Evolutionary conservation across 2,888 invertebrate genomes (phyloP), one percentile per base, ranked within the genome.

Genomic region (Xylocampa areola): DNA sequence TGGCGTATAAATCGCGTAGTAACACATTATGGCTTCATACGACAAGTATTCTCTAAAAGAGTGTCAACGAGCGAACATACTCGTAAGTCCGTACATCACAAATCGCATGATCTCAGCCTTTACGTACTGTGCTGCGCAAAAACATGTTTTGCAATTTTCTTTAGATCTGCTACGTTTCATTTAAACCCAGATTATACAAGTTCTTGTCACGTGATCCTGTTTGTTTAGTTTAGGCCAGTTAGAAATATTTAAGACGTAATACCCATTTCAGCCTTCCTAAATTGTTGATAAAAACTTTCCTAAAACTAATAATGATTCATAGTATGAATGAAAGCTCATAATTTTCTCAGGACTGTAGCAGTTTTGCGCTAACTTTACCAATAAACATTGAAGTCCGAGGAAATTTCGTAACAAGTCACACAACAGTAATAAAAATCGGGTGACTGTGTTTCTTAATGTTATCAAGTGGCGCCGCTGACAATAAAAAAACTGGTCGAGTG

Each of bases 391-490:
- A 43, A 61, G 36, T 61, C 43, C 41, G 27, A 27, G 16, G 17
- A 64, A 50, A 58, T 57, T 54, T 49, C 19, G 50, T 50, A 47
- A 63, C 53, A 54, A 53, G 4, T 36, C 30, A 52, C 55, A 60
- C 51, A 68, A 62, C 69, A 65, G 59, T 53, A 55, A 64, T 61
- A 72, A 68, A 59, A 53, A 69, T 60, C 17, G 29, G 41, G 21
- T 51, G 65, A 57, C 60, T 40, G 60, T 69, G 68, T 79, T 77
- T 72, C 63, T 72, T 64, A 66, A 75, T 73, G 66, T 77, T 79
- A 81, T 79, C 75, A 76, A 79, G 76, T 82, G 86, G 85, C 87
- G 85, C 84, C 82, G 73, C 55, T 50, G 65, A 60, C 71, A 61
- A 74, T 73, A 81, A 84, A 87, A 32, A 86, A 81, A 73, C 62